Evolutionary conservation across 1,140 invertebrate species (phyloP), one percentile per base, ranked within the genome.

Genomic region (Pseudomyrmex gracilis): DNA sequence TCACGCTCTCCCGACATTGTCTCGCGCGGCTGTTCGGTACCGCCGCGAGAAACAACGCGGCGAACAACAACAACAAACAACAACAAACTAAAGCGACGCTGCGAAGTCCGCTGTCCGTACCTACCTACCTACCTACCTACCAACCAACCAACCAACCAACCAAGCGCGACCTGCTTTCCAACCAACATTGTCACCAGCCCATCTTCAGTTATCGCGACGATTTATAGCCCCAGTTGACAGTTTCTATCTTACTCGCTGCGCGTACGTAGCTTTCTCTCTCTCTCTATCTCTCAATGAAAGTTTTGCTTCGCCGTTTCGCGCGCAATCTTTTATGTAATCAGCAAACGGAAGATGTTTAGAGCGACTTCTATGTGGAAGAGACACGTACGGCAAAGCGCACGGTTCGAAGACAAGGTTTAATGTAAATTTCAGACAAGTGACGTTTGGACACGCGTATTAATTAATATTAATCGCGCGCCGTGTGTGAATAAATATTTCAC

Each of bases 41-140:
- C 67, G 68, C 17, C 66, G 73, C 61, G 73, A 85, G 87, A 89
- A 89, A 89, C 87, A 83, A 87, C 86, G 85, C 83, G 77, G 85
- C 83, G 77, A 88, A 87, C 83, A 89, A 87, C 83, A 82, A 86
- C 83, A 86, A 86, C 83, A 85, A 89, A 88, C 86, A 88, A 89
- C 87, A 86, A 89, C 84, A 86, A 89, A 89, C 87, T 89, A 88
- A 34, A 34, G 80, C 73, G 70, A 34, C 84, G 80, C 83, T 76
- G 45, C 17, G 60, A 89, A 89, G 87, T 89, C 76, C 73, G 60
- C 76, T 78, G 60, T 80, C 57, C 66, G 60, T 47, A 51, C 60
- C 70, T 74, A 83, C 58, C 63, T 68, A 68, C 24, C 55, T 85
- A 67, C 73, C 71, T 77, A 80, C 49, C 64, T 51, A 34, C 34